Base-by-base conservation (phyloP, 1,140 invertebrate genomes). In the Drosophila auraria region DNA sequence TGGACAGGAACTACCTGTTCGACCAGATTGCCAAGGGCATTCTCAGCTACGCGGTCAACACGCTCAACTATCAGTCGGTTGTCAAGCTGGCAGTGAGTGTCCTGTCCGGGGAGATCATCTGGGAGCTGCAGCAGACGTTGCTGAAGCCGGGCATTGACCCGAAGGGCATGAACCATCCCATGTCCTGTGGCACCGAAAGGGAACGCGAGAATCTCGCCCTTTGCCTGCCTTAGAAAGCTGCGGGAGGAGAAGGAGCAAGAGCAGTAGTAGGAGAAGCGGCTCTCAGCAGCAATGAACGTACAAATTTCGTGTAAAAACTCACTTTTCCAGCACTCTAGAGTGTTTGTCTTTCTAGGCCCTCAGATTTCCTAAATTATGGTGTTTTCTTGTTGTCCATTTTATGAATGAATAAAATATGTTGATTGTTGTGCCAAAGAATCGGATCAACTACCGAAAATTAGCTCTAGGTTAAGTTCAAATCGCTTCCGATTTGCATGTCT, bases 51-150 rank as follows among this genome's bases (percentile, higher is more conserved):
- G 71, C 86, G 0, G 68, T 77, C 2, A 92, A 92, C 45, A 53
- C 81, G 2, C 71, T 91, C 0, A 91, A 92, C 56, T 92, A 83
- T 14, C 74, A 91, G 40, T 63, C 89, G 1, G 66, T 78, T 15
- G 40, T 92, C 1, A 87, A 73, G 60, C 62, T 92, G 38, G 80
- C 86, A 11, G 75, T 91, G 1, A 92, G 76, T 65, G 89, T 82
- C 3, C 20, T 92, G 17, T 59, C 91, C 20, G 81, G 78, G 25
- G 78, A 92, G 58, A 65, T 84, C 7, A 81, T 92, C 49, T 91
- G 74, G 72, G 83, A 73, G n/a, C 38, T 92, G 44, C 91, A 92
- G 44, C 78, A 89, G 45, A 57, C 74, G 8, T 17, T 92, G 40
- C 73, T 92, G 5, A 91, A 89, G 56, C 83, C 84, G 2, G 77